Evolutionary conservation across 2,888 invertebrate species (phyloP).

Genomic region (Sipha maydis): DNA sequence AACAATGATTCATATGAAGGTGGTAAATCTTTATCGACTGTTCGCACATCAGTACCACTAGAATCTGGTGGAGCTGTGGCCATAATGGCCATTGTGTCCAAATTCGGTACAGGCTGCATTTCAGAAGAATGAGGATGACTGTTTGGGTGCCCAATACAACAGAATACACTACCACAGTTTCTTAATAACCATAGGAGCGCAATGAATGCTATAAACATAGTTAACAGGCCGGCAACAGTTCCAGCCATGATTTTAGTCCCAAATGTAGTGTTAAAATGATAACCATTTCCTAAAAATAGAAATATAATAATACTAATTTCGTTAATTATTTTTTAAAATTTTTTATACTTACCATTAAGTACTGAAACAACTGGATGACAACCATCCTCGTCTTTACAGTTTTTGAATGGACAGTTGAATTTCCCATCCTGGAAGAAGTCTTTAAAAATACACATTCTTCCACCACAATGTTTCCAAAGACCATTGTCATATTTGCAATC

Average conservation of each 20-base stretch:
- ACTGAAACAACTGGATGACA: slow-evolving; percentile 65
- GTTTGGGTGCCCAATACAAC: slow-evolving; percentile 66
- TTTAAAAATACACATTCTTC: slow-evolving; percentile 68
- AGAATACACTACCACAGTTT: slow-evolving; percentile 66
- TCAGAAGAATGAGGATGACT: slow-evolving; percentile 64
- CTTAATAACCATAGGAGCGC: slow-evolving; percentile 63
- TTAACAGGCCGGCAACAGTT: slow-evolving; percentile 63
- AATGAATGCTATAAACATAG: slow-evolving; percentile 64
- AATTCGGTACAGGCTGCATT: slow-evolving; percentile 65
- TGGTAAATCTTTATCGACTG: slow-evolving; percentile 71
- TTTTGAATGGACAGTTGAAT: slow-evolving; percentile 69
- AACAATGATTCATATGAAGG: slow-evolving; percentile 72
- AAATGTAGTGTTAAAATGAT: slow-evolving; percentile 58
- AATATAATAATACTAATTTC: background rate
- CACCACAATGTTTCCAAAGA: slow-evolving; percentile 64
- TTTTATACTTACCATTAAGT: slow-evolving; percentile 35
- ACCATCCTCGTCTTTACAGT: slow-evolving; percentile 69
- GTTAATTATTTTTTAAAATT: background rate
- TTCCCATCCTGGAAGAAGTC: slow-evolving; percentile 69
- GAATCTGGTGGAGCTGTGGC: slow-evolving; percentile 67
- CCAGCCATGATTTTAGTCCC: slow-evolving; percentile 63
- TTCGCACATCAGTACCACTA: slow-evolving; percentile 63
- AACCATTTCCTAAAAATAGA: slow-evolving; percentile 17
- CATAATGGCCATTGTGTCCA: slow-evolving; percentile 66
- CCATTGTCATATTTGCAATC: slow-evolving; percentile 63